These are phyloP conservation scores for Drosophila kambysellisi DNA, from an alignment of 2,888 invertebrate species.

Conservation along the genomic window DNA sequence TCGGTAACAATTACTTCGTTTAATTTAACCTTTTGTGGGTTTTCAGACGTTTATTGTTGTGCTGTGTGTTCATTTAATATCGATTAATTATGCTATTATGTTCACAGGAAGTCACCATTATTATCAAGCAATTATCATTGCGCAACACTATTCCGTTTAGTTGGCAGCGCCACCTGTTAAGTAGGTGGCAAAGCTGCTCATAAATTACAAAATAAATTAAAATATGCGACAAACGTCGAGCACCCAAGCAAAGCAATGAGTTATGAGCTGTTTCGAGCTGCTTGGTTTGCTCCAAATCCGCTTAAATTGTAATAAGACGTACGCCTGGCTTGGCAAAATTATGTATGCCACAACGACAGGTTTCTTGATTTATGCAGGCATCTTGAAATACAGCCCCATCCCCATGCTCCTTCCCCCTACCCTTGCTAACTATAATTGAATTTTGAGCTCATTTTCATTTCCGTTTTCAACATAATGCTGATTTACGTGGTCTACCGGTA, in stretches of 20 bases:
- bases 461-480: conserved; percentile 70
- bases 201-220: conserved; percentile 77
- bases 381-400: conserved; percentile 31
- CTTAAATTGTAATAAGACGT: conserved; percentile 74
- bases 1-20: conserved; percentile 78
- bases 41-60: conserved; percentile 59
- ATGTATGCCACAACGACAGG: conserved; percentile 47
- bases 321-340: conserved; percentile 63
- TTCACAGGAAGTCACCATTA: conserved; percentile 55
- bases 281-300: conserved; percentile 58
- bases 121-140: conserved; percentile 62
- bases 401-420: not conserved
- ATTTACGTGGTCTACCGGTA: conserved; percentile 69
- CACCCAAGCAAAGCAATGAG: conserved; percentile 59
- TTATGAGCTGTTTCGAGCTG: conserved; percentile 55
- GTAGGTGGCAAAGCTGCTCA: conserved; percentile 57
- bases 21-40: conserved; percentile 79
- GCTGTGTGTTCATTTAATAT: conserved; percentile 73
- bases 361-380: conserved; percentile 66
- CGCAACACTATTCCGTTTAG: conserved; percentile 51
- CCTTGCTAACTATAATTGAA: conserved; percentile 64
- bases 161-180: conserved; percentile 41
- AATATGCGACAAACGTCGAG: conserved; percentile 71
- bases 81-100: conserved; percentile 79
- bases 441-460: conserved; percentile 77